Conservation (phyloP, 2,113 vertebrate genomes). For the Hippocampus abdominalis region DNA sequence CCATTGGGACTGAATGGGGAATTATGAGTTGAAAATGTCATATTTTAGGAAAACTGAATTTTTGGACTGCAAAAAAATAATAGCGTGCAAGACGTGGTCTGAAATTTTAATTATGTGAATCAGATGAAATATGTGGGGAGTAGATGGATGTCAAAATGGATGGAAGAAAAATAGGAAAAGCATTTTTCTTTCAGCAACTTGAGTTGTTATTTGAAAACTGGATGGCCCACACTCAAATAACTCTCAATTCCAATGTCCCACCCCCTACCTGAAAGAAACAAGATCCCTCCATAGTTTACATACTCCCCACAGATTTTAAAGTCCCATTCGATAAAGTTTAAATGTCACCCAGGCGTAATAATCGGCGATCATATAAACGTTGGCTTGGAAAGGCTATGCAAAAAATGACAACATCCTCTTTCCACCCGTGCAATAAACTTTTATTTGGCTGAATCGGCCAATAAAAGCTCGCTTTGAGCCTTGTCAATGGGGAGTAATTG, state of each 20-base stretch:
- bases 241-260: conserved; percentile 43
- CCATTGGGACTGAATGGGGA: too few relatives aligned
- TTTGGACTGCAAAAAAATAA: too few relatives aligned
- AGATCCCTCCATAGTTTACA: conserved; percentile 94
- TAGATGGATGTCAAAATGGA: too few relatives aligned
- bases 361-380: conserved; percentile 89
- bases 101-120: too few relatives aligned
- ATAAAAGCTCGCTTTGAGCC: conserved; percentile 93
- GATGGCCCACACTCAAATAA: too few relatives aligned
- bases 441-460: conserved; percentile 98
- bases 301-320: conserved; percentile 99
- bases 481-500: conserved; percentile 98
- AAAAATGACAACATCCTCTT: conserved; percentile 86
- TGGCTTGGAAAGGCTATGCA: conserved; percentile 88
- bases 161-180: too few relatives aligned
- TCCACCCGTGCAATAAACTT: conserved; percentile 93
- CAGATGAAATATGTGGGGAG: too few relatives aligned
- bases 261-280: conserved; percentile 89
- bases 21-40: too few relatives aligned
- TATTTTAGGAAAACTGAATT: too few relatives aligned
- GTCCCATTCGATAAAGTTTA: conserved; percentile 99
- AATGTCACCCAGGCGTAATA: conserved; percentile 99
- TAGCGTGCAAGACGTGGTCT: too few relatives aligned
- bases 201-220: background rate
- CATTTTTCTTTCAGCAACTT: too few relatives aligned